Evolutionary conservation across 2,888 invertebrate species (phyloP).

Genomic region (Meandrusa payeni): DNA sequence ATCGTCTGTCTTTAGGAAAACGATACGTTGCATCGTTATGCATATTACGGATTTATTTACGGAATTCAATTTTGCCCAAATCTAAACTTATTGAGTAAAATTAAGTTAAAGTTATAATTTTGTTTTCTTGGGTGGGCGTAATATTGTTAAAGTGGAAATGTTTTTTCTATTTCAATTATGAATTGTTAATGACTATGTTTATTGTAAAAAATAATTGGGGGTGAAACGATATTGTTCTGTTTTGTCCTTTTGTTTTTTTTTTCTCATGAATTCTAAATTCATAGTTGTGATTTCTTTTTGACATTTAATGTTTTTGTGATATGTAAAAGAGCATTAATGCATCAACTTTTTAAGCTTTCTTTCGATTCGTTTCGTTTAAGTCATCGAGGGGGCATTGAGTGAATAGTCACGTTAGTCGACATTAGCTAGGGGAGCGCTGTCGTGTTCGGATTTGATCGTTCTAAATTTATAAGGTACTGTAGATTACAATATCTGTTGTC

Average conservation of each 20-base stretch:
- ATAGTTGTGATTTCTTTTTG: slow-evolving; percentile 80
- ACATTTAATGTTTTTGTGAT: slow-evolving; percentile 81
- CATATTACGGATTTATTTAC: not conserved
- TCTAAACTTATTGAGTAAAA: slow-evolving; percentile 18
- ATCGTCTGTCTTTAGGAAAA: not conserved
- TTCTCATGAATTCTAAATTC: slow-evolving; percentile 79
- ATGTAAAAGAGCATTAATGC: slow-evolving; percentile 76
- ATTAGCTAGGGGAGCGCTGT: slow-evolving; percentile 41
- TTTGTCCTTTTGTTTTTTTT: slow-evolving; percentile 59
- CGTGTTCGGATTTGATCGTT: slow-evolving; percentile 35
- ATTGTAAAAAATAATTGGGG: slow-evolving; percentile 35
- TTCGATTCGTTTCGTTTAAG: slow-evolving; percentile 50
- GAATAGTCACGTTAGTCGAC: slow-evolving; percentile 48
- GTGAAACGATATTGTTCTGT: slow-evolving; percentile 57
- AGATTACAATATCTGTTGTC: slow-evolving; percentile 59
- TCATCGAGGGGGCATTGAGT: slow-evolving; percentile 46
- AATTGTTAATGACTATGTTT: slow-evolving; percentile 45
- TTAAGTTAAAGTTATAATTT: slow-evolving; percentile 20
- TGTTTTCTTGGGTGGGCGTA: slow-evolving; percentile 32
- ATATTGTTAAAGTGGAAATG: slow-evolving; percentile 38
- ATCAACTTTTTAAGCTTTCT: slow-evolving; percentile 65
- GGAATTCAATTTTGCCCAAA: slow-evolving; percentile 36
- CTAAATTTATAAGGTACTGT: slow-evolving; percentile 64
- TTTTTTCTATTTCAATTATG: slow-evolving; percentile 38
- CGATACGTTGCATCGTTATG: not conserved